Percentiles rank a stretch among this genome's conserved stretches.
These are phyloP conservation scores for Sthenelais limicola DNA, from an alignment of 2,888 invertebrate genomes.

Conservation along the genomic window DNA sequence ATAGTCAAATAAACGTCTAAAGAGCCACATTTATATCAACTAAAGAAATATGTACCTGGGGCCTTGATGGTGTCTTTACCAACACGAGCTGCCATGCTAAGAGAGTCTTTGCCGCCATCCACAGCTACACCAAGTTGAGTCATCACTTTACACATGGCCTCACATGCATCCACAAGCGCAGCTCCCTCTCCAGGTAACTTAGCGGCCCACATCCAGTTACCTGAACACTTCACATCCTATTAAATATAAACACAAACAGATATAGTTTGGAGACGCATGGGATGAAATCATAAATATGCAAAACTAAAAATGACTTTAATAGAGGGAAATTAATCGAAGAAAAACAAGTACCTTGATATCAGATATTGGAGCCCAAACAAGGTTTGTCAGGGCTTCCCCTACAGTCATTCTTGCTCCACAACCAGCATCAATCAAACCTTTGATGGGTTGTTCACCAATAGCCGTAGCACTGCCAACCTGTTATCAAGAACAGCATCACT, in stretches of 20 bases:
- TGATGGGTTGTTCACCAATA: constrained; percentile 97
- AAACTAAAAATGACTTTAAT: neutral
- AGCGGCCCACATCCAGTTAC: constrained; percentile 99
- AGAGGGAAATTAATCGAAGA: too few relatives aligned
- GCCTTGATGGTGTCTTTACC: constrained; percentile 78
- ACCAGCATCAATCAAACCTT: constrained; percentile 86
- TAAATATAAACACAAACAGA: neutral
- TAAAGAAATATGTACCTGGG: constrained; percentile 71
- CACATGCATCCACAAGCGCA: constrained; percentile 87
- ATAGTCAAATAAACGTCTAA: neutral
- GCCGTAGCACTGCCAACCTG: constrained; percentile 91
- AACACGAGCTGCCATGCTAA: constrained; percentile 96
- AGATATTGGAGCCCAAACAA: constrained; percentile 82
- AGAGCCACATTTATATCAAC: neutral
- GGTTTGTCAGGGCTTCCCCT: constrained; percentile 93
- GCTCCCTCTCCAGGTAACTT: constrained; percentile 95
- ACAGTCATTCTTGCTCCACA: constrained; percentile 95
- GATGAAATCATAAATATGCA: neutral
- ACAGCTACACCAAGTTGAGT: constrained; percentile 86
- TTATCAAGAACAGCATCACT: constrained; percentile 19
- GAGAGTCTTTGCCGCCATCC: constrained; percentile 97
- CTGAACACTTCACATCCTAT: constrained; percentile 95
- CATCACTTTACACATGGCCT: constrained; percentile 91
- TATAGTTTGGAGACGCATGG: neutral
- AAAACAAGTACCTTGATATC: constrained; percentile 75